These are phyloP conservation scores for Tenthredo scrophulariae DNA, from an alignment of 2,888 invertebrate species.

Conservation along the genomic window DNA sequence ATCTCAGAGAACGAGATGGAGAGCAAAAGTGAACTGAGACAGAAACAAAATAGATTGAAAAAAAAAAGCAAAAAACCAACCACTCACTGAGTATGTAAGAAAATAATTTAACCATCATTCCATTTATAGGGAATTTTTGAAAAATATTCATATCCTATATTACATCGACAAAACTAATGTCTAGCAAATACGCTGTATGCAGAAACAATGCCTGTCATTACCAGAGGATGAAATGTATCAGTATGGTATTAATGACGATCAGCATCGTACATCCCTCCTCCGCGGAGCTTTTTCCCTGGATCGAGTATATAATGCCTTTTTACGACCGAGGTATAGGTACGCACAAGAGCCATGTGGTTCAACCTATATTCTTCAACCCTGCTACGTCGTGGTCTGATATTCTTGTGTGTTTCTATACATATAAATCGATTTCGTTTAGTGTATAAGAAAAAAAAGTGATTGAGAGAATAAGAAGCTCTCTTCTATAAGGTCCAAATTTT, in stretches of 20 bases:
- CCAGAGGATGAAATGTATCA: no score
- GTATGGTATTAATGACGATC: neutral
- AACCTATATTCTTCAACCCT: conserved; percentile 3
- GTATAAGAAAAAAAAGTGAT: neutral
- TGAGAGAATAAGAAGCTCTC: neutral
- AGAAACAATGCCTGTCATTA: no score
- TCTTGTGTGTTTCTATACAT: neutral
- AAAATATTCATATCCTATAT: neutral
- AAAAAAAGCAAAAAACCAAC: neutral
- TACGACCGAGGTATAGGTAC: neutral
- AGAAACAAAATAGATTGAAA: neutral
- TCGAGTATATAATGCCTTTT: neutral
- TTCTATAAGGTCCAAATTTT: neutral
- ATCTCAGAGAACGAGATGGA: neutral
- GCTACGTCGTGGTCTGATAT: neutral
- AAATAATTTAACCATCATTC: neutral
- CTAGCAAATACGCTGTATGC: no score
- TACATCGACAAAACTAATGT: neutral
- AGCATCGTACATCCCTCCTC: neutral
- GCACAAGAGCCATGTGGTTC: conserved; percentile 9
- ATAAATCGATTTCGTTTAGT: conserved; percentile 2
- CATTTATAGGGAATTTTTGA: neutral
- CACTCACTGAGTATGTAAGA: neutral
- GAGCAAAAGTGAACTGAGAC: neutral
- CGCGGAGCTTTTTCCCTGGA: neutral